Conservation (phyloP, 2,888 invertebrate genomes). For the Lordiphosa fenestrarum region DNA sequence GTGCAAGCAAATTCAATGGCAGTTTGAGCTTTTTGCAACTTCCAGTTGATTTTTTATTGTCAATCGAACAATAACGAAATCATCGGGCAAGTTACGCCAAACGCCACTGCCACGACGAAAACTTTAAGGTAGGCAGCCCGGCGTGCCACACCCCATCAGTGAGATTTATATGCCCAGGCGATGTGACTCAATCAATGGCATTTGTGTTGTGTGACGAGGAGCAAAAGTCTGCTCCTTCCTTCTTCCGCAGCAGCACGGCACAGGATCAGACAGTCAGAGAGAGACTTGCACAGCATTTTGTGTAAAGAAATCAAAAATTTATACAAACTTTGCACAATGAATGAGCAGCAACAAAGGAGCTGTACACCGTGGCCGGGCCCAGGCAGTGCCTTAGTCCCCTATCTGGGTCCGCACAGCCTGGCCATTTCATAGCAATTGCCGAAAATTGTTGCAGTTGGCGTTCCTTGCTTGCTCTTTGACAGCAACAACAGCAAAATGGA, state of each 20-base stretch:
- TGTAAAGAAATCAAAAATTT: conserved; percentile 75
- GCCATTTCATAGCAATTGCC: conserved; percentile 68
- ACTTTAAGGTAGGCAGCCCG: conserved; percentile 65
- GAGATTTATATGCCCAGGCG: conserved; percentile 75
- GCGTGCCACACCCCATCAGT: conserved; percentile 70
- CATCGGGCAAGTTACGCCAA: conserved; percentile 75
- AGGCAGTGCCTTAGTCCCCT: conserved; percentile 28
- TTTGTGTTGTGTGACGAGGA: conserved; percentile 61
- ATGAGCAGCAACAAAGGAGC: conserved; percentile 67
- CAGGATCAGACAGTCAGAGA: conserved; percentile 34
- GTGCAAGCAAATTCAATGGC: conserved; percentile 60
- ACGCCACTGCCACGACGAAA: conserved; percentile 68
- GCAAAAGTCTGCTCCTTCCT: conserved; percentile 16
- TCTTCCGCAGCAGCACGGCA: conserved; percentile 28
- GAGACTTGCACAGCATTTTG: conserved; percentile 76
- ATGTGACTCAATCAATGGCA: conserved; percentile 76
- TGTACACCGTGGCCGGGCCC: conserved; percentile 36
- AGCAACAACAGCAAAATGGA: conserved; percentile 24
- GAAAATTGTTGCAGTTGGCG: conserved; percentile 66
- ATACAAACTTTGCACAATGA: conserved; percentile 74
- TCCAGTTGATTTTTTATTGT: conserved; percentile 77
- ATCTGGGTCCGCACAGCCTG: conserved; percentile 19
- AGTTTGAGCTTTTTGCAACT: conserved; percentile 70
- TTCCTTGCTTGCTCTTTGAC: conserved; percentile 45
- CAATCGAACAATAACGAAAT: conserved; percentile 78